Conservation (phyloP, 2,113 vertebrate species). For the Chroicocephalus ridibundus region DNA sequence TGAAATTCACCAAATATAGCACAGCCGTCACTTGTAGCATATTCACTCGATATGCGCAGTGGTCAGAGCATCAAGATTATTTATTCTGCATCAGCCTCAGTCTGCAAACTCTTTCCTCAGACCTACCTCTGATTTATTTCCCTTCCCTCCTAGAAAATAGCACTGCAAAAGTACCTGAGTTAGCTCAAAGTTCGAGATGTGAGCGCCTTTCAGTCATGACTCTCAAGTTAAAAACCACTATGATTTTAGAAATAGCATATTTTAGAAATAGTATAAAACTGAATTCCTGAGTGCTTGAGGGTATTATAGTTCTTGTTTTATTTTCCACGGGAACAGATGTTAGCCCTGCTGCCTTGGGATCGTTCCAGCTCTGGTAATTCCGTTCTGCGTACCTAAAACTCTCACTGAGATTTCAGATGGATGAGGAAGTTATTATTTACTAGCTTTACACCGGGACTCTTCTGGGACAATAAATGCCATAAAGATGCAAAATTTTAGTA, state of each 20-base stretch:
- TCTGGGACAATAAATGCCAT: background rate
- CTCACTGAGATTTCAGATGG: slow-evolving; percentile 11
- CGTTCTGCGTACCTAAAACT: slow-evolving; percentile 11
- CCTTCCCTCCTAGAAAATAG: background rate
- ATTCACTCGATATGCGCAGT: background rate
- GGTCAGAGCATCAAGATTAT: background rate
- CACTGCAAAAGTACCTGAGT: background rate
- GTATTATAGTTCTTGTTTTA: slow-evolving; percentile 18
- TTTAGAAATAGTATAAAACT: background rate
- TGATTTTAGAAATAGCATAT: background rate
- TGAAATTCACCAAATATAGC: background rate
- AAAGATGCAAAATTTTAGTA: background rate
- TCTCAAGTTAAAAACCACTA: background rate
- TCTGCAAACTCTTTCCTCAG: background rate
- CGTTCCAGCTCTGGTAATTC: slow-evolving; percentile 24
- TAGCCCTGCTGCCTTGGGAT: slow-evolving; percentile 29
- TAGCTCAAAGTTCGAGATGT: background rate
- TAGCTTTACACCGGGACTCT: background rate
- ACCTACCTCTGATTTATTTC: background rate
- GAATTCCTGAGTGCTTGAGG: background rate
- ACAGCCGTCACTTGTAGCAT: background rate
- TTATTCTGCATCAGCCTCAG: background rate
- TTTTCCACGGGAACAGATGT: slow-evolving; percentile 35
- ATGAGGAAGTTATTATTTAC: slow-evolving; percentile 35
- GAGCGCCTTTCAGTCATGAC: background rate